Percentiles rank a stretch among this genome's conserved stretches.
Conservation (phyloP, 2,113 vertebrate species). For the Malurus alboscapulatus region DNA sequence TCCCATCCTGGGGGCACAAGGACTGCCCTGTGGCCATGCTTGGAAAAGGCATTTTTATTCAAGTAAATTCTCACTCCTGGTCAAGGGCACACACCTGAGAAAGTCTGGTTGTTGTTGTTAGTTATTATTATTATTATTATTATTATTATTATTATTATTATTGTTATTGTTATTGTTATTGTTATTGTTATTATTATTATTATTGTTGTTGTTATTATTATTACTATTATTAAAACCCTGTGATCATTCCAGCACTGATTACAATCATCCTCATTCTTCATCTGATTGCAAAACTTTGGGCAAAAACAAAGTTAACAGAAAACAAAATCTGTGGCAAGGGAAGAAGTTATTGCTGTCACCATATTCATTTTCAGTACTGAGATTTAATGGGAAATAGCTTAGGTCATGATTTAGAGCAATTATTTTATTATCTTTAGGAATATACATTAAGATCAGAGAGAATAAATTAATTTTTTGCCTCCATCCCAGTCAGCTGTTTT, state of each 20-base stretch:
- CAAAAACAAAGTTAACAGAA: not conserved
- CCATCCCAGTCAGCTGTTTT: not conserved
- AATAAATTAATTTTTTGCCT: not conserved
- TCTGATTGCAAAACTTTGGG: not conserved
- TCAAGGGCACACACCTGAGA: not conserved
- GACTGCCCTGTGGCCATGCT: not conserved
- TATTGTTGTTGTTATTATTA: accelerated
- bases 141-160: too few relatives aligned
- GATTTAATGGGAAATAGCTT: not conserved
- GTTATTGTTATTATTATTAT: too few relatives aligned
- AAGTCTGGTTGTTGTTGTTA: not conserved
- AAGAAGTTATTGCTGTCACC: not conserved
- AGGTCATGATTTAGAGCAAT: not conserved
- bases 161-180: too few relatives aligned
- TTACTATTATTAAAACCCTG: not conserved
- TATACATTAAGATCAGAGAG: not conserved
- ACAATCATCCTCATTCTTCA: not conserved
- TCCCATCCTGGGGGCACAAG: not conserved
- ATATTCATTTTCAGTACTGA: not conserved
- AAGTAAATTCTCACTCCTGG: too few relatives aligned
- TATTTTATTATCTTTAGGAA: not conserved
- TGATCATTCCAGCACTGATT: not conserved
- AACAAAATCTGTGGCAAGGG: not conserved
- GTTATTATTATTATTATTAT: too few relatives aligned
- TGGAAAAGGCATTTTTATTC: not conserved